Evolutionary conservation across 1,140 invertebrate genomes (phyloP).

Genomic region (Brachionus sp.): DNA sequence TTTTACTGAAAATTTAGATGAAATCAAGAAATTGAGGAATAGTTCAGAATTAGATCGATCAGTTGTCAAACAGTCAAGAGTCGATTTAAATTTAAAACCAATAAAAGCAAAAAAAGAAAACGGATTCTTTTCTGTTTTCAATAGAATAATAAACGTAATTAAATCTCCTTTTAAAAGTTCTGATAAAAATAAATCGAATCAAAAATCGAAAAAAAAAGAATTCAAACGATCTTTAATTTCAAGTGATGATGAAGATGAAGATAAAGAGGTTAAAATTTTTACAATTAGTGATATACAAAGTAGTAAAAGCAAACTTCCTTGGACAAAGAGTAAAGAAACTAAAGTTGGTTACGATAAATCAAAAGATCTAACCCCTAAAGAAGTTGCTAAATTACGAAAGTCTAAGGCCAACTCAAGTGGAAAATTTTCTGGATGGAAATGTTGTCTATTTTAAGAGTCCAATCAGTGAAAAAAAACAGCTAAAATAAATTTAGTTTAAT

Average conservation of each 20-base stretch:
- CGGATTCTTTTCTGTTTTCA: not conserved
- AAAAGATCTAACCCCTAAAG: conserved; percentile 18
- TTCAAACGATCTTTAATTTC: conserved; percentile 29
- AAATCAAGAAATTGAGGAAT: not conserved
- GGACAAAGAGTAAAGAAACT: conserved; percentile 20
- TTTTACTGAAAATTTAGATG: not conserved
- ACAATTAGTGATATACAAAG: conserved; percentile 5
- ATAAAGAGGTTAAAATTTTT: conserved; percentile 16
- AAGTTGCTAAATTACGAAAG: conserved; percentile 25
- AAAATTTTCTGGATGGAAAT: conserved; percentile 20
- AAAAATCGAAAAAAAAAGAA: conserved; percentile 25
- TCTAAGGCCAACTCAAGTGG: not conserved
- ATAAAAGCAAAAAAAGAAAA: not conserved
- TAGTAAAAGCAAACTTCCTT: not conserved
- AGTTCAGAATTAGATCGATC: not conserved
- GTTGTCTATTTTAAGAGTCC: not conserved
- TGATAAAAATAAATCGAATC: not conserved
- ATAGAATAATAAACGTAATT: not conserved
- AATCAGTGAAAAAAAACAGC: not conserved
- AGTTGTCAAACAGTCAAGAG: not conserved
- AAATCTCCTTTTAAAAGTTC: conserved; percentile 13
- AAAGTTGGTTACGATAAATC: not conserved
- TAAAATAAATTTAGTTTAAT: not conserved
- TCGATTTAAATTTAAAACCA: not conserved
- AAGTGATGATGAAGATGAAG: conserved; percentile 3